Evolutionary conservation across 2,888 invertebrate genomes (phyloP), one percentile per base, ranked within the genome.

Genomic region (Tethea ocularis): DNA sequence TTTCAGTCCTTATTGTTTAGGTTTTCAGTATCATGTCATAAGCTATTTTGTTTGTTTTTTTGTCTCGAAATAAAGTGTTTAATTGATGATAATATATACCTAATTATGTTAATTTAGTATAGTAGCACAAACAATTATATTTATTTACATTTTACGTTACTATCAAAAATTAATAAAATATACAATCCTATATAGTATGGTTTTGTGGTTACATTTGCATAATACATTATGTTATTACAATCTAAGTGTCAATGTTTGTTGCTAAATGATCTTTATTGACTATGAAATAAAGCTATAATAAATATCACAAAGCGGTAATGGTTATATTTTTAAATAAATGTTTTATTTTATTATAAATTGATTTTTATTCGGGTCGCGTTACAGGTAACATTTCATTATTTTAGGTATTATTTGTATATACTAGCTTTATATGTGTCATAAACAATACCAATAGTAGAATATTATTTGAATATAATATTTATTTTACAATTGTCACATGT

Each of bases 301-400:
- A 58, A 56, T 60, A 65, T 55, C 58, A 61, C 53, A 54, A 15
- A 59, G 51, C 52, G 57, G 54, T 58, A 58, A 61, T 54, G 54
- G 54, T 63, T 62, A 64, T 67, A 64, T 58, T 51, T 74, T 54
- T 38, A 71, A 84, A 82, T 78, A 82, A 80, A 83, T 70, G 65
- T 75, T 29, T 77, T 82, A 77, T 79, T 83, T 81, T 82, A 68
- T 58, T 78, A 74, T 75, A 2, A 33, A 77, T 76, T 77, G 61
- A 67, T 74, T 80, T 79, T 80, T 74, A 68, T 75, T 80, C 61
- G 60, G 66, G 59, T 71, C 69, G 46, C 68, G 58, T 69, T 77
- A 72, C 76, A 78, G 77, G 74, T 75, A 75, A 64, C 23, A 51
- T 41, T 41, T 17, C 1, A 53, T 2, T 33, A 33, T 53, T 33